phyloP scores from a whole-genome alignment of 2,888 invertebrate genomes.

The Eueremaeus valkanovi region DNA sequence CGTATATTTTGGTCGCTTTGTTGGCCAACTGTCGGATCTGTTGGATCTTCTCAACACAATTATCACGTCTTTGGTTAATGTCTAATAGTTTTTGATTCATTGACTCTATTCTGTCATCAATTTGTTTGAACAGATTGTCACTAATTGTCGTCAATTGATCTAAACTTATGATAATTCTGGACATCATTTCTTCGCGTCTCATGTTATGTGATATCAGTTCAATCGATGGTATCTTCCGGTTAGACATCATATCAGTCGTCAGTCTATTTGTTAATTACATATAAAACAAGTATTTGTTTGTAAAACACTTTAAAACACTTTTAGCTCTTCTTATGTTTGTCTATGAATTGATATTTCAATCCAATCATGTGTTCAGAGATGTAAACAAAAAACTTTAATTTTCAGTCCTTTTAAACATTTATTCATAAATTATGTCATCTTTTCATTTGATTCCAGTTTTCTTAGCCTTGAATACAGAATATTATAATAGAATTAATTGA shows the following conservation, averaged over 20 bases:
- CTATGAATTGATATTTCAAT: neutral
- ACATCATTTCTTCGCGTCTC: slow-evolving; percentile 79
- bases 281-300: neutral
- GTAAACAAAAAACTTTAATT: neutral
- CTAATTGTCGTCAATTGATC: slow-evolving; percentile 74
- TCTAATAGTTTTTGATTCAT: slow-evolving; percentile 65
- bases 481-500: too few relatives aligned
- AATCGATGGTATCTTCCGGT: neutral
- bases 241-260: neutral
- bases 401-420: neutral
- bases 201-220: slow-evolving; percentile 53
- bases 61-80: slow-evolving; percentile 63
- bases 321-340: too few relatives aligned
- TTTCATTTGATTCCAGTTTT: too few relatives aligned
- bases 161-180: slow-evolving; percentile 79
- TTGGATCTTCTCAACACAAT: slow-evolving; percentile 66
- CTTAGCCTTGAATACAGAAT: too few relatives aligned
- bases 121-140: slow-evolving; percentile 69
- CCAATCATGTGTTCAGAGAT: neutral
- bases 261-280: too few relatives aligned
- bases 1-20: slow-evolving; percentile 54
- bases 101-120: slow-evolving; percentile 65
- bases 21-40: slow-evolving; percentile 66
- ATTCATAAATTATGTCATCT: neutral
- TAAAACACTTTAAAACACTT: neutral